Conservation (phyloP, 2,797 vertebrate species). For the Myotis daubentonii region DNA sequence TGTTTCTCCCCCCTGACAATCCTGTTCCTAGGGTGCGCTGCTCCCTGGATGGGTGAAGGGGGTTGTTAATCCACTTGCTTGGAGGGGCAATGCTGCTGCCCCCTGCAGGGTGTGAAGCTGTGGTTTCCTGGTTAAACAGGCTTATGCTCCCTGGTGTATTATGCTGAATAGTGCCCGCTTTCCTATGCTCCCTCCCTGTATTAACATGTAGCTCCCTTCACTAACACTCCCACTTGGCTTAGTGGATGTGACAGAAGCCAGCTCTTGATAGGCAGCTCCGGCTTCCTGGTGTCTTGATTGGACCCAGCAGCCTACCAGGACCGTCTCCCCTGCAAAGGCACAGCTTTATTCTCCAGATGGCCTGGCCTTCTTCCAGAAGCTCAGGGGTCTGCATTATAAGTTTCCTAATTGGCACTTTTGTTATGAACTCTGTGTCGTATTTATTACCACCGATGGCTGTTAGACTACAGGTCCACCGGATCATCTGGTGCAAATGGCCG, state of each 20-base stretch:
- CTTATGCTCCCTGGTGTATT: background rate
- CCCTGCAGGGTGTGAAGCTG: background rate
- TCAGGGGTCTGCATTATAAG: background rate
- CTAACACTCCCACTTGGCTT: background rate
- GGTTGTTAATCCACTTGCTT: background rate
- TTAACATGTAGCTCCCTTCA: background rate
- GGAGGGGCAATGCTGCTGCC: background rate
- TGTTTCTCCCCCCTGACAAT: too few relatives aligned
- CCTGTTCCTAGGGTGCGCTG: background rate
- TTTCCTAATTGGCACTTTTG: background rate
- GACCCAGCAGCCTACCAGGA: background rate
- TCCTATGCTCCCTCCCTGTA: background rate
- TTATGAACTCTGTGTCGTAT: background rate
- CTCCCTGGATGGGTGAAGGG: background rate
- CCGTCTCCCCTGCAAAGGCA: background rate
- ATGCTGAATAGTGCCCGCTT: background rate
- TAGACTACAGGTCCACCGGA: background rate
- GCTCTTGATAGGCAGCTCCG: background rate
- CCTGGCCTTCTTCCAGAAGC: background rate
- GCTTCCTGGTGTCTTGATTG: background rate
- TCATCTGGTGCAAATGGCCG: background rate
- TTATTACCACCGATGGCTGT: background rate
- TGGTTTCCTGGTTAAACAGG: background rate
- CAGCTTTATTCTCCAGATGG: background rate
- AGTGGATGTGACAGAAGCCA: background rate